Conservation (phyloP, 2,888 invertebrate species). For the Melipona bicolor region DNA sequence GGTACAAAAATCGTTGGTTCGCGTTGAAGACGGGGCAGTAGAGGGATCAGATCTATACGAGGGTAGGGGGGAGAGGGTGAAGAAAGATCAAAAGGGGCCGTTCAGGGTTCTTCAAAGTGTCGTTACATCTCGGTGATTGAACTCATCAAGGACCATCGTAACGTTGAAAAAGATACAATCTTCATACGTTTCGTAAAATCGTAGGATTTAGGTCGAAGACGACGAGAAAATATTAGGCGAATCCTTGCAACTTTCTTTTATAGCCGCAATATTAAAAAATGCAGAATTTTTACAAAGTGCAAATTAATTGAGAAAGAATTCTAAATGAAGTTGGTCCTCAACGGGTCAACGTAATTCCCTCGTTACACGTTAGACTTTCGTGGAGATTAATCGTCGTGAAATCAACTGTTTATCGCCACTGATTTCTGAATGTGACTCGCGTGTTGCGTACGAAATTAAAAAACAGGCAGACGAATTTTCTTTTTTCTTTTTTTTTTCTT, state of each 20-base stretch:
- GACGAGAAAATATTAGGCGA: no score
- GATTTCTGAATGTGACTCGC: neutral
- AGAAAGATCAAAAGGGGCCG: neutral
- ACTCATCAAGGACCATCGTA: no score
- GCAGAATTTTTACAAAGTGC: no score
- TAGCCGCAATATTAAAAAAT: no score
- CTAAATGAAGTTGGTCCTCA: neutral
- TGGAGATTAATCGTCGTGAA: neutral
- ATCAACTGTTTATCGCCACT: slow-evolving; percentile 4
- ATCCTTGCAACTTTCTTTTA: no score
- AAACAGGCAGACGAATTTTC: slow-evolving; percentile 43
- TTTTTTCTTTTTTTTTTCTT: no score
- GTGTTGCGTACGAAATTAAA: slow-evolving; percentile 55
- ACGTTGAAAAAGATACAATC: no score
- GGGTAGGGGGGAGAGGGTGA: neutral
- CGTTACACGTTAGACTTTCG: no score
- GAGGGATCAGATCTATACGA: neutral
- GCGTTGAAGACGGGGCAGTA: no score
- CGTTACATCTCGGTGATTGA: neutral
- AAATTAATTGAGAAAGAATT: neutral
- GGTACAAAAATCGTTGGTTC: slow-evolving; percentile 34
- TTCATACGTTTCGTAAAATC: no score
- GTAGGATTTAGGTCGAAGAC: no score
- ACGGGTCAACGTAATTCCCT: neutral
- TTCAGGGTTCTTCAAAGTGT: slow-evolving; percentile 9